Base-by-base conservation (phyloP, 2,888 invertebrate genomes). In the Microdon myrmicae region DNA sequence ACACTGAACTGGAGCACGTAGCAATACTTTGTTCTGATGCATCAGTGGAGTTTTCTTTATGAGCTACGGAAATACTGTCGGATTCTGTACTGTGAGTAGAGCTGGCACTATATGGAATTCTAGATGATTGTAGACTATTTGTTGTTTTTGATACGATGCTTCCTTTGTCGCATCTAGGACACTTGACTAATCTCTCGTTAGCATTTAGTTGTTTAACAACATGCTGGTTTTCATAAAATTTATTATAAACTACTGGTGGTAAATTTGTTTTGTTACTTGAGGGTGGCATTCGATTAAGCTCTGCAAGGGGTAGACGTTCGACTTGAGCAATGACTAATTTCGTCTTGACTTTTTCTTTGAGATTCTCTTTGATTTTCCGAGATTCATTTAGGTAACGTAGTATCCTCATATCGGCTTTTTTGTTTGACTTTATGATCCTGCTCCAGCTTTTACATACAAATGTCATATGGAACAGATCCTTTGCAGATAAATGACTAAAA, bases 1-100 rank as follows among this genome's bases (percentile, higher is more conserved):
- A 76, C 2, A 39, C 22, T 2, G 69, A 49, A 13, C 74, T 69
- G 2, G 68, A 74, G 56, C 73, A 74, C 13, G 16, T 2, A 6
- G 51, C 64, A n/a, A 41, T 23, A 9, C 7, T 7, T n/a, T n/a
- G 16, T 10, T 39, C 34, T 2, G 10, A 4, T 16, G 26, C 7
- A 9, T 20, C 9, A 12, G 26, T 19, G n/a, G n/a, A n/a, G 2
- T 28, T 17, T 14, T 32, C 12, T 2, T 20, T 41, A 12, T n/a
- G 14, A 23, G 9, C 16, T 19, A 7, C 8, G 8, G 10, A 16
- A 47, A 54, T 32, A 49, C 31, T 43, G 9, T 56, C 26, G 1
- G 45, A 23, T 12, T 20, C 38, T 16, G 19, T n/a, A 2, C 14
- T 13, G 4, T 17, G 32, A 28, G 23, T 6, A 8, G 10, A 19